Base-by-base conservation (phyloP, 1,140 invertebrate genomes). In the Mamestra configurata region DNA sequence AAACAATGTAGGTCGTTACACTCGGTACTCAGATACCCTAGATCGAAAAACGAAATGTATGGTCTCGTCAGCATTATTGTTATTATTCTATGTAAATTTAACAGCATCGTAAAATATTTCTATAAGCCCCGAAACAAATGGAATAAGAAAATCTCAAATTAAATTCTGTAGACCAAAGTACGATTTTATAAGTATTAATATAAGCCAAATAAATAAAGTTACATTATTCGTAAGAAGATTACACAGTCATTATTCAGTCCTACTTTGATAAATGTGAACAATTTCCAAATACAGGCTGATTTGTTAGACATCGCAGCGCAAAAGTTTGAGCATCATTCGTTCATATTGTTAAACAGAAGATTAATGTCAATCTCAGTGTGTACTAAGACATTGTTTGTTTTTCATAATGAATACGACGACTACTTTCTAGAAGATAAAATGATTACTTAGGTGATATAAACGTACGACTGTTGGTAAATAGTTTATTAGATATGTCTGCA, bases 131-230 rank as follows among this genome's bases (percentile, higher is more conserved):
- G 0, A 53, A 51, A 51, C 13, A 27, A 66, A 18, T 53, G 49
- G 7, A 35, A 71, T 53, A 71, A 71, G 22, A 70, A 20, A 71
- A 71, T 51, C 1, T 35, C 20, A 20, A 71, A 71, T 71, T 71
- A 71, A 71, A 71, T 71, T 71, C 11, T 6, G 46, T 64, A 24
- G 31, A 72, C 53, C 13, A 53, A 79, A 57, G 57, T 68, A 75
- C 37, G 79, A 70, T 55, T 77, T 49, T 70, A 49, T 43, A 71
- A 81, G 66, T 72, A 71, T 37, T 59, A 77, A 73, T 73, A 73
- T 73, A 40, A 57, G 35, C 10, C 27, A 53, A 20, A 73, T 73
- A 73, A 73, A 73, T 73, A 51, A 73, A 37, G 53, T 40, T 15
- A 72, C 18, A 24, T 72, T 55, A 24, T 73, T 24, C 35, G 53